Evolutionary conservation across 37 sponge, comb jelly and placozoan species (phyloP).

Genomic region (Spongia lamella): DNA sequence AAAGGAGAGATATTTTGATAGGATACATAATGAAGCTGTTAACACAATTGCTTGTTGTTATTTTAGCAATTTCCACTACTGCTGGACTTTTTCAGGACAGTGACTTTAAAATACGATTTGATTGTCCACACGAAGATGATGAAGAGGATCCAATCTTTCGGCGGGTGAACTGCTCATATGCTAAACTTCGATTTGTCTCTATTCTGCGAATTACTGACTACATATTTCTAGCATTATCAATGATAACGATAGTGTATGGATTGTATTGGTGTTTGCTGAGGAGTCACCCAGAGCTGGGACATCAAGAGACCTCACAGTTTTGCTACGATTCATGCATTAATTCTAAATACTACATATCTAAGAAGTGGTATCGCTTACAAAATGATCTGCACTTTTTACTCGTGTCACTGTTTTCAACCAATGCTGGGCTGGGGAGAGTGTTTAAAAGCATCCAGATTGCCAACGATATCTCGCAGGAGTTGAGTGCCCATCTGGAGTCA

Average conservation of each 20-base stretch:
- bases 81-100: not conserved
- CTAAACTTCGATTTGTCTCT: conserved; percentile 2
- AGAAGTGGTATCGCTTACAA: not conserved
- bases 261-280: too few relatives aligned
- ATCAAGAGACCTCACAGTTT: conserved; percentile 1
- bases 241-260: not conserved
- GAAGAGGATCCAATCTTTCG: not conserved
- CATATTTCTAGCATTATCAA: not conserved
- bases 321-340: conserved; percentile 5
- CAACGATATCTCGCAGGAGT: not conserved
- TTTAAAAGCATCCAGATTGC: conserved; percentile 12
- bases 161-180: not conserved
- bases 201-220: not conserved
- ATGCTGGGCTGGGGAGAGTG: conserved; percentile 17
- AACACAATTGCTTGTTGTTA: too few relatives aligned
- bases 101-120: not conserved
- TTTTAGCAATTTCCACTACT: too few relatives aligned
- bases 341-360: conserved; percentile 2
- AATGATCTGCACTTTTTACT: conserved; percentile 9
- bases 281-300: conserved; percentile 3
- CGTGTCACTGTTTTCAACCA: conserved; percentile 5
- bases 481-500: too few relatives aligned
- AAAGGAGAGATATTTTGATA: not conserved
- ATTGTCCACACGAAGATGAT: not conserved
- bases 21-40: conserved; percentile 13